Evolutionary conservation across 2,797 vertebrate genomes (phyloP).

Genomic region (Gobionotothen gibberifrons): DNA sequence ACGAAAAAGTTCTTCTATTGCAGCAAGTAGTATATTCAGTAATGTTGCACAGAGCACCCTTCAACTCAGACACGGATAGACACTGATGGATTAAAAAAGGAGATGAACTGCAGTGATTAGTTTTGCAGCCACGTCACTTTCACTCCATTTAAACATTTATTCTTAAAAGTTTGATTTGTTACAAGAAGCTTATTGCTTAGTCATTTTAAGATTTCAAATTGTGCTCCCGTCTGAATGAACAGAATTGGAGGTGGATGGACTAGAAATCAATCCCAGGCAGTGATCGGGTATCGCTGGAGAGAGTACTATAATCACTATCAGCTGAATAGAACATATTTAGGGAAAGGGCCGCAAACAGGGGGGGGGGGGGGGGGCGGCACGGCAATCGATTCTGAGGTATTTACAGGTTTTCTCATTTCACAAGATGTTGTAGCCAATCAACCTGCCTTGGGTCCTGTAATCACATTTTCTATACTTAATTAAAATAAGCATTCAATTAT

Average conservation of each 20-base stretch:
- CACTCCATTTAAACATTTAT: background rate
- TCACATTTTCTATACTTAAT: background rate
- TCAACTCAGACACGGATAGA: constrained; percentile 18
- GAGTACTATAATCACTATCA: background rate
- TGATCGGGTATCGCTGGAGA: constrained; percentile 48
- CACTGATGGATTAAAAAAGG: background rate
- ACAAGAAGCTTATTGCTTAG: constrained; percentile 43
- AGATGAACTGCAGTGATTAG: constrained; percentile 22
- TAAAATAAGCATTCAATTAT: constrained; percentile 3
- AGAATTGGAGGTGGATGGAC: constrained; percentile 25
- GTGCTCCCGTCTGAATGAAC: constrained; percentile 11
- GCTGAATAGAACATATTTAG: background rate
- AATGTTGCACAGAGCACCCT: constrained; percentile 47
- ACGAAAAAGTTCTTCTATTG: constrained; percentile 59
- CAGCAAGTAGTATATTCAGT: constrained; percentile 48
- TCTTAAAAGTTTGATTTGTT: background rate
- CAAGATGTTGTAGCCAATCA: constrained; percentile 4
- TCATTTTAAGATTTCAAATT: constrained; percentile 17
- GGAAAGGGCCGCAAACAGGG: background rate
- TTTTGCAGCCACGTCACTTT: constrained; percentile 35
- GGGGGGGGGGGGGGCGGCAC: background rate
- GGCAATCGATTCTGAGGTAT: constrained; percentile 37
- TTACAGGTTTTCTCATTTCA: constrained; percentile 35
- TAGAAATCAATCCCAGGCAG: constrained; percentile 30
- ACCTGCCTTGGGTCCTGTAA: background rate